These are phyloP conservation scores for Acromyrmex echinatior DNA, from an alignment of 1,140 invertebrate species.

Conservation along the genomic window DNA sequence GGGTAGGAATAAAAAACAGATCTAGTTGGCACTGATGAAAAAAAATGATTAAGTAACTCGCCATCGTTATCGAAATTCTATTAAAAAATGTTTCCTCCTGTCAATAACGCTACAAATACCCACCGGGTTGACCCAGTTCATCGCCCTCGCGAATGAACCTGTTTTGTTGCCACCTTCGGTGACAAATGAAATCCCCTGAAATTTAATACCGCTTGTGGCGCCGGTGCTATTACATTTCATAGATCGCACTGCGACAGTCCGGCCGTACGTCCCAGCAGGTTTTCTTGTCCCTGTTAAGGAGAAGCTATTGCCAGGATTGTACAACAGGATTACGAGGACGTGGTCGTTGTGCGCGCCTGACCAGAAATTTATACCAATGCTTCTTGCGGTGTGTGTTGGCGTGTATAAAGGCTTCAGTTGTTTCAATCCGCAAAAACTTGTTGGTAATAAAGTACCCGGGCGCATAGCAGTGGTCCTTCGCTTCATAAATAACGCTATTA, in stretches of 20 bases:
- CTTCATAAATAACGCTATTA: constrained; percentile 52
- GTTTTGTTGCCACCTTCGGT: constrained; percentile 45
- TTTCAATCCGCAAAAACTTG: constrained; percentile 66
- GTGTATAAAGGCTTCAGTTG: constrained; percentile 45
- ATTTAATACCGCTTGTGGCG: constrained; percentile 76
- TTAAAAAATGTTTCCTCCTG: not conserved
- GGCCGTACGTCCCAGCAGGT: constrained; percentile 62
- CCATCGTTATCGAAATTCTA: not conserved
- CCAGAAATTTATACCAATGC: constrained; percentile 74
- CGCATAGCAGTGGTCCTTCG: not conserved
- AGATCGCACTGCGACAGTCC: constrained; percentile 62
- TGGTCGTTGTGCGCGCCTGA: constrained; percentile 71
- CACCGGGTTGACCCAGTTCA: constrained; percentile 33
- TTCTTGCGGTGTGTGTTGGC: constrained; percentile 60
- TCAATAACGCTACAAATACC: constrained; percentile 23
- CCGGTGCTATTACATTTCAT: constrained; percentile 74
- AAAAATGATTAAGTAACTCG: not conserved
- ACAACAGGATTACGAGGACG: constrained; percentile 79
- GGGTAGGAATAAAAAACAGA: no score
- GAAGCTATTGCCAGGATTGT: constrained; percentile 80
- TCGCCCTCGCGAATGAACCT: constrained; percentile 38
- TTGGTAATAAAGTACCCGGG: constrained; percentile 54
- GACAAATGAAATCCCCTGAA: constrained; percentile 80
- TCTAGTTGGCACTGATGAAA: not conserved
- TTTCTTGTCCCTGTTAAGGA: constrained; percentile 78